Evolutionary conservation across 2,113 vertebrate species (phyloP).

Genomic region (Brienomyrus brachyistius): DNA sequence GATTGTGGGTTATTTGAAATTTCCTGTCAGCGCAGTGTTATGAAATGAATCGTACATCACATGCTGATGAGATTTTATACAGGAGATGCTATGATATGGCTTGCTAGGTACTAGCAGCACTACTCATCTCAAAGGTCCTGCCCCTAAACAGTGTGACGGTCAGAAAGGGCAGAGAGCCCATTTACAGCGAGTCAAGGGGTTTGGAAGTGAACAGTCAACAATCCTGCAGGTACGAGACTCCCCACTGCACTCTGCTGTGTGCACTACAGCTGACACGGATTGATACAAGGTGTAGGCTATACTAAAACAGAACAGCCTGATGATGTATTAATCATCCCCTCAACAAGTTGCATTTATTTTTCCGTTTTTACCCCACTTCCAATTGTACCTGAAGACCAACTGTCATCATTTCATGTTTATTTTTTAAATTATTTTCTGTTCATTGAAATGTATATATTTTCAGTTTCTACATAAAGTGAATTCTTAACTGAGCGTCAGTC

Average conservation of each 20-base stretch:
- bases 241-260: not conserved
- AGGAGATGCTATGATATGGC: not conserved
- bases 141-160: not conserved
- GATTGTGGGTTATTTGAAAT: not conserved
- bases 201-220: not conserved
- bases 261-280: not conserved
- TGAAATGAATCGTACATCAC: not conserved
- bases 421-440: not conserved
- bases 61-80: not conserved
- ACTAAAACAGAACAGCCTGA: not conserved
- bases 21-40: not conserved
- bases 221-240: not conserved
- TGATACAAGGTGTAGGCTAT: not conserved
- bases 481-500: not conserved
- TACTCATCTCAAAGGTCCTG: not conserved
- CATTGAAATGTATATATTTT: not conserved
- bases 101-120: not conserved
- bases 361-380: not conserved
- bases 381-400: not conserved
- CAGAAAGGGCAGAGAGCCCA: not conserved
- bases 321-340: not conserved
- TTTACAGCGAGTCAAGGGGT: not conserved
- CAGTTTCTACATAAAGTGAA: not conserved
- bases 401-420: not conserved
- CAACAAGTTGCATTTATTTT: not conserved